Evolutionary conservation across 2,888 invertebrate species (phyloP), one percentile per base, ranked within the genome.

Genomic region (Chrysolina haemoptera): DNA sequence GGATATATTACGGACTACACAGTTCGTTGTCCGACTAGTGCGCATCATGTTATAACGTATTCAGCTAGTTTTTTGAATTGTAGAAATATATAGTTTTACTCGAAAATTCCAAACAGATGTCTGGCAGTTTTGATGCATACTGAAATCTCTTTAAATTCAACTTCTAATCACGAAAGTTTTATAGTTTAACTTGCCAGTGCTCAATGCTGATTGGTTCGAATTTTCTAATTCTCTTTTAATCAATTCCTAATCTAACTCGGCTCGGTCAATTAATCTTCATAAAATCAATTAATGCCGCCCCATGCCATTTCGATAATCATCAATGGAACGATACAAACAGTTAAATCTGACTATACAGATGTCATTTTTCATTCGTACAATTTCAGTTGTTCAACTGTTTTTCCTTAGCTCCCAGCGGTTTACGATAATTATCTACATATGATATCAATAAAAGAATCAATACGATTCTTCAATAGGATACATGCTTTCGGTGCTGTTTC

Each of bases 391-490:
- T 68, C 22, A 55, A 46, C 50, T 53, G 63, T 63, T 18, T 53
- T 27, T 35, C n/a, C 12, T 53, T 67, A 35, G 53, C 20, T 67
- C 40, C 67, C 83, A 81, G 75, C 83, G 77, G 82, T 76, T 80
- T 68, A 43, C 68, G 75, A 78, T 83, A 82, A 82, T 82, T 82
- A 82, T 82, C 82, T 81, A 79, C 78, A 78, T 81, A 76, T 80
- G 81, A 81, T 81, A 82, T 82, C 81, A 81, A 81, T 81, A 75
- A 76, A 73, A 78, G 77, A 78, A 77, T 78, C 71, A n/a, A 43
- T 68, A 67, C 63, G 64, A 59, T 71, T 69, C 62, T 68, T 67
- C 65, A 74, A 70, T 48, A 74, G 71, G 74, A 74, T 71, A 68
- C 68, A 55, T 62, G 69, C 63, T 70, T 69, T 73, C 71, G 75